Evolutionary conservation across 1,140 invertebrate species (phyloP).

Genomic region (Brachionus rubens): DNA sequence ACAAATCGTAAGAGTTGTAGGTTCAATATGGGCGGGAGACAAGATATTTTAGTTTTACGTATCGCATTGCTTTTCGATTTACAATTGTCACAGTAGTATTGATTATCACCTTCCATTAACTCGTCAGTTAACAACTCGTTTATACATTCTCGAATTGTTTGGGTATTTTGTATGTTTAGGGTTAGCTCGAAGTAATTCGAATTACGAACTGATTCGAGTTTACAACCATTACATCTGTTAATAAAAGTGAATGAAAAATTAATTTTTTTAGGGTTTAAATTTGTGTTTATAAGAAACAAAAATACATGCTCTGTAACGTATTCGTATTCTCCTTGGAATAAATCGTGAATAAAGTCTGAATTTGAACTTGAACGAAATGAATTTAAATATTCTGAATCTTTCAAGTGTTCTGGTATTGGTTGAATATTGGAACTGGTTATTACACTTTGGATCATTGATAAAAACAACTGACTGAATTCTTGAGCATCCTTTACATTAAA

Average conservation of each 20-base stretch:
- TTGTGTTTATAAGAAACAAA: constrained; percentile 25
- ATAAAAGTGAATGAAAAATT: constrained; percentile 48
- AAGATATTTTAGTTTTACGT: constrained; percentile 65
- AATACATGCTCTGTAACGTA: constrained; percentile 67
- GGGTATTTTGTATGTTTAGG: constrained; percentile 66
- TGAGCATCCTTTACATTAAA: constrained; percentile 67
- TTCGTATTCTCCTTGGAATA: constrained; percentile 68
- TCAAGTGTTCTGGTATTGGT: background rate
- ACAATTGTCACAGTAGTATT: constrained; percentile 68
- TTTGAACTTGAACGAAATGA: constrained; percentile 48
- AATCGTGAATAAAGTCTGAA: constrained; percentile 65
- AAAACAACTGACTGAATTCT: constrained; percentile 71
- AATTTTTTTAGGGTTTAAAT: constrained; percentile 42
- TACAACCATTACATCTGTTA: constrained; percentile 66
- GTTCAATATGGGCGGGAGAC: constrained; percentile 70
- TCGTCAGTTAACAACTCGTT: constrained; percentile 68
- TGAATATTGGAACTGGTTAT: no score
- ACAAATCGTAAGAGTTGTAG: constrained; percentile 70
- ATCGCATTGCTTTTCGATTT: constrained; percentile 67
- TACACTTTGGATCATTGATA: constrained; percentile 66
- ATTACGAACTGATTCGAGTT: constrained; percentile 64
- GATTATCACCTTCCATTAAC: constrained; percentile 67
- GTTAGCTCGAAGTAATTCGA: constrained; percentile 70
- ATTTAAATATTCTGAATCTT: constrained; percentile 52
- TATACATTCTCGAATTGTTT: constrained; percentile 65